Base-by-base conservation (phyloP, 2,888 invertebrate genomes). In the Tolmerus cingulatus region DNA sequence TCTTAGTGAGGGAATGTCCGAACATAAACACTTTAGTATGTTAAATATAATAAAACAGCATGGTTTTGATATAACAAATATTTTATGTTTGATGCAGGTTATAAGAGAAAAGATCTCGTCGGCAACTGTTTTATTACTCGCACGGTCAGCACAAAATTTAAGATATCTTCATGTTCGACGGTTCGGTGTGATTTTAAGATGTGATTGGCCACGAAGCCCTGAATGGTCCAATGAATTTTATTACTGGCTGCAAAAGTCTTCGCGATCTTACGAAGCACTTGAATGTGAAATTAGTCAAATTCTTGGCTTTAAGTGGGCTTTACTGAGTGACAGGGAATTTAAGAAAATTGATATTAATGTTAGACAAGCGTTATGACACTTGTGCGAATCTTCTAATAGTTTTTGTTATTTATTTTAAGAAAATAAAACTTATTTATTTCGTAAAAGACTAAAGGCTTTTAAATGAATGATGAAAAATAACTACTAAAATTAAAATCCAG, bases 51-150 rank as follows among this genome's bases (percentile, higher is more conserved):
- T 43, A 30, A 37, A 14, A 8, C 78, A 37, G n/a, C 1, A 43
- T 40, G 16, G 40, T 76, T 37, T 66, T 12, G 3, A 46, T 46
- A 3, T 16, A n/a, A 40, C 9, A 40, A 66, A 12, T 37, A 12
- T 12, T 30, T 46, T 7, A 30, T 43, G 14, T 0, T 57, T 66
- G 14, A 86, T 89, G 27, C 90, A 96, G 96, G 93, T 95, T 89
- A 93, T 96, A 37, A 94, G 96, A 8, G 97, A 97, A 91, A 94
- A 95, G 90, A 94, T 97, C 87, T 97, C 97, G 5, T 96, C 97
- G 1, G 94, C 96, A 0, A 97, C 97, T 0, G 93, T 96, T 19
- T 92, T 97, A 74, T 93, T 97, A 16, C 93, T 97, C 74, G 96
- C 95, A 0, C 93, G 93, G 78, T 94, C 95, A 1, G 95, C 95